Base-by-base conservation (phyloP, 2,888 invertebrate species). In the Drosophila silvestris region DNA sequence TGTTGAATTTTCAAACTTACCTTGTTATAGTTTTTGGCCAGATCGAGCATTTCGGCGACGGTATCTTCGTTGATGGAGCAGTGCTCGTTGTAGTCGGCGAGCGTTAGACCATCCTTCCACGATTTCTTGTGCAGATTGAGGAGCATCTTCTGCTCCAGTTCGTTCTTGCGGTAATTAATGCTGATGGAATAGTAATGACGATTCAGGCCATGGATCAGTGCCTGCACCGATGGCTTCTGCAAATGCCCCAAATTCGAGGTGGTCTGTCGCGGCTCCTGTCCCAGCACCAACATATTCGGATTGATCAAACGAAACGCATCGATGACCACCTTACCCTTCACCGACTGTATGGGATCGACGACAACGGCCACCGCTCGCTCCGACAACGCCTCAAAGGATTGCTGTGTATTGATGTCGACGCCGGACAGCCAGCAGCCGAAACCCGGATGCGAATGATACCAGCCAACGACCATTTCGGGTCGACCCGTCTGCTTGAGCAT, bases 381-480 rank as follows among this genome's bases (percentile, higher is more conserved):
- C 35, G 99, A 99, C 9, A 99, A 94, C 0, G 99, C 99, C 94
- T 99, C 99, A 94, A 99, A 99, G 68, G 99, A 99, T 94, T 99
- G 99, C 93, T 99, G 99, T 5, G 99, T 99, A 93, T 99, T 99
- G 85, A 99, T 99, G 93, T 99, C 99, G 16, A 99, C 99, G 52
- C 98, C 99, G 16, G 99, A 99, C 75, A 99, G 94, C 99, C 99
- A 99, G 93, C 99, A 99, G 51, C 99, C 99, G 94, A 99, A 99
- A 41, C 99, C 99, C 85, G 99, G 99, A 96, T 99, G 99, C 62
- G 99, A 99, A 93, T 99, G 99, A 93, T 99, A 99, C 96, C 96
- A 96, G 80, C 99, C 99, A 64, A 99, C 99, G 26, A 99, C 99
- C 99, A 99, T 99, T 94, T 99, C 99, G 0, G 99, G 99, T 65